Percentiles rank a stretch among this genome's conserved stretches.
These are phyloP conservation scores for Amazona vittata DNA, from an alignment of 2,113 vertebrate genomes.

Conservation along the genomic window DNA sequence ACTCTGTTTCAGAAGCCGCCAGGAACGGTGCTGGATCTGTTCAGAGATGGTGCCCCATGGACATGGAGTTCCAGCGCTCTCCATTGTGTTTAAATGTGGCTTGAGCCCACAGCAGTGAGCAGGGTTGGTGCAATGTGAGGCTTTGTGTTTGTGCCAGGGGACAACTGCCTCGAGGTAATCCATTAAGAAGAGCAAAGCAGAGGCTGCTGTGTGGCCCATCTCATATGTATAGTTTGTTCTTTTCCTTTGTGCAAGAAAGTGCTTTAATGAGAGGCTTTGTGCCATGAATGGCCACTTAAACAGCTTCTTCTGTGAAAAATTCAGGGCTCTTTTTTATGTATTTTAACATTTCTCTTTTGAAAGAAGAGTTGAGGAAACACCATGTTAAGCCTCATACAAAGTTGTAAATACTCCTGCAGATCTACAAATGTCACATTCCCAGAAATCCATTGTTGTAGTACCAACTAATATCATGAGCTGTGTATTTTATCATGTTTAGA, in stretches of 20 bases:
- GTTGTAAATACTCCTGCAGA: background rate
- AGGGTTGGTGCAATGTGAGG: background rate
- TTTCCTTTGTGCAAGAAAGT: background rate
- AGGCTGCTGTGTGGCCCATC: background rate
- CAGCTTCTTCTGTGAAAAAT: background rate
- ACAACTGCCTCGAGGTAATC: background rate
- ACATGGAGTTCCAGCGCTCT: background rate
- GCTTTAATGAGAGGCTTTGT: background rate
- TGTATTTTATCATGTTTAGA: background rate
- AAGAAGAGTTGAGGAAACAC: background rate
- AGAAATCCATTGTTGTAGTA: background rate
- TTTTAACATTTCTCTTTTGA: background rate
- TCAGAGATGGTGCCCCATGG: background rate
- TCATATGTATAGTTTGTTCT: background rate
- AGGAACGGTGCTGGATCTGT: background rate
- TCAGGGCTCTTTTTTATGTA: background rate
- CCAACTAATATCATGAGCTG: background rate
- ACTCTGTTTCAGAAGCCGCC: background rate
- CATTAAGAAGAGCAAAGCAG: background rate
- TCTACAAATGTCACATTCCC: background rate
- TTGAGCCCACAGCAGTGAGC: background rate
- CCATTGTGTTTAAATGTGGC: background rate
- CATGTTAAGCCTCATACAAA: background rate
- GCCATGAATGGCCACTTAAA: background rate
- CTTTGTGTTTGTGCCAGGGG: background rate